Percentiles rank a stretch among this genome's conserved stretches.
Conservation (phyloP, 2,888 invertebrate genomes). For the Clusia tigrina region DNA sequence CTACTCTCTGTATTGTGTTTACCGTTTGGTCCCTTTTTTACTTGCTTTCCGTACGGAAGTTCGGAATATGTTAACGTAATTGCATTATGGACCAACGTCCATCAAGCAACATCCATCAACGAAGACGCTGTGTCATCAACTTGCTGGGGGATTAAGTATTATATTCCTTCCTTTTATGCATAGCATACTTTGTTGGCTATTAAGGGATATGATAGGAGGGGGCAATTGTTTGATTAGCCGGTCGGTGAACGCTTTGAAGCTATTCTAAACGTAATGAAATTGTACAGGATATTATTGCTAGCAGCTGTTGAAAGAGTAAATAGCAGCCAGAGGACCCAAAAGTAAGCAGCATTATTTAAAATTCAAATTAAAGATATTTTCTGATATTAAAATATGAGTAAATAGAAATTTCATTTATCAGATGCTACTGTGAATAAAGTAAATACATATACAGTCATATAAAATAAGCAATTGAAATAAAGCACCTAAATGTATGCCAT, state of each 20-base stretch:
- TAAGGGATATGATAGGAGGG: too few relatives aligned
- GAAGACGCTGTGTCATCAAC: not conserved
- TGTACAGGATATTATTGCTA: conserved; percentile 48
- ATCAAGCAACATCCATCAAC: too few relatives aligned
- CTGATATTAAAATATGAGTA: too few relatives aligned
- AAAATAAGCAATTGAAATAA: not conserved
- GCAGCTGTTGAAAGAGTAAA: conserved; percentile 28
- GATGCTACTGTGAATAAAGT: too few relatives aligned
- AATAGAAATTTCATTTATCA: too few relatives aligned
- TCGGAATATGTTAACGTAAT: conserved; percentile 55
- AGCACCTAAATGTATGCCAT: conserved; percentile 19
- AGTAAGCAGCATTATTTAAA: too few relatives aligned
- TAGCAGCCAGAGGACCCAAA: not conserved
- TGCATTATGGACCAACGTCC: conserved; percentile 44
- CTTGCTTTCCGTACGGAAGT: conserved; percentile 38
- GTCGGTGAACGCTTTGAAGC: not conserved
- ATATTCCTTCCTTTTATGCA: not conserved
- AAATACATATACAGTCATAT: too few relatives aligned
- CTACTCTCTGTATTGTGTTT: conserved; percentile 24
- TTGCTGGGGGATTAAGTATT: too few relatives aligned
- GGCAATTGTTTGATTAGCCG: conserved; percentile 46
- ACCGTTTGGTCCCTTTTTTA: conserved; percentile 4
- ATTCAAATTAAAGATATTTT: too few relatives aligned
- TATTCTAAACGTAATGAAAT: conserved; percentile 43
- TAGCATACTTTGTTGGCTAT: conserved; percentile 17